Evolutionary conservation across 2,113 vertebrate species (phyloP).

Genomic region (Nestor notabilis): DNA sequence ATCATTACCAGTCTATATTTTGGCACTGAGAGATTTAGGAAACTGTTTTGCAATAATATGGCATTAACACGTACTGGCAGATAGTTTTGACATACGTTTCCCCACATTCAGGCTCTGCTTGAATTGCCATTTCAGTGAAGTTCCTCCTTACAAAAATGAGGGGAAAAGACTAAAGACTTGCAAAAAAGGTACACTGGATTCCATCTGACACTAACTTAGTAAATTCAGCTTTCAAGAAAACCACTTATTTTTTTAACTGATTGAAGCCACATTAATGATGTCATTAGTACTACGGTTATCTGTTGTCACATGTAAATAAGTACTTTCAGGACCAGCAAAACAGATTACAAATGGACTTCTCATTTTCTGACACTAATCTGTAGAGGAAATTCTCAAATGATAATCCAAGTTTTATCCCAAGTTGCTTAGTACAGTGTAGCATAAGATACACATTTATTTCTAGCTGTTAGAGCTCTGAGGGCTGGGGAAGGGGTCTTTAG

Average conservation of each 20-base stretch:
- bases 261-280: neutral
- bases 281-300: neutral
- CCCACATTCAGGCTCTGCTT: neutral
- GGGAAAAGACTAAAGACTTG: neutral
- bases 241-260: neutral
- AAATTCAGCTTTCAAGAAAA: neutral
- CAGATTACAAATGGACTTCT: neutral
- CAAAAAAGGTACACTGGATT: neutral
- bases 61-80: neutral
- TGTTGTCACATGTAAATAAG: neutral
- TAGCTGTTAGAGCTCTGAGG: neutral
- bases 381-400: neutral
- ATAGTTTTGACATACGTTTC: neutral
- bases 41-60: neutral
- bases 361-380: neutral
- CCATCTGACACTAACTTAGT: neutral
- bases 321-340: neutral
- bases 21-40: neutral
- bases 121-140: neutral
- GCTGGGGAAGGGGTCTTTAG: neutral
- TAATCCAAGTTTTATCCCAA: neutral
- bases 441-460: neutral
- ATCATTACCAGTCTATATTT: neutral
- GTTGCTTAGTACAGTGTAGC: neutral
- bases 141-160: neutral